Percentiles rank a stretch among this genome's conserved stretches.
Evolutionary conservation across 2,113 vertebrate genomes (phyloP).

Genomic region (Bambusicola thoracicus): DNA sequence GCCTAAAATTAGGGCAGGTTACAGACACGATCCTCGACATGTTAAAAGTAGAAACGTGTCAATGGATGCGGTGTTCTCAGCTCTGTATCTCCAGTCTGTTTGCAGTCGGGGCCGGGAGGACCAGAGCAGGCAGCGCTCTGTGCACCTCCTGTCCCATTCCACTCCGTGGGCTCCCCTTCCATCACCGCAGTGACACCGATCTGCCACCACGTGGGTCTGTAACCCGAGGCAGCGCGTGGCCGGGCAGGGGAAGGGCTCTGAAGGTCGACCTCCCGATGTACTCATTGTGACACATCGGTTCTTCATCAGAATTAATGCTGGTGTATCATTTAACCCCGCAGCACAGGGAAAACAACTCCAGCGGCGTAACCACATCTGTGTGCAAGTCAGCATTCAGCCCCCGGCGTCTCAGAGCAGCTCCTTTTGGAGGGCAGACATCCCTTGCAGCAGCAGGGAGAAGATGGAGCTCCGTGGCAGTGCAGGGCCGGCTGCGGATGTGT

Average conservation of each 20-base stretch:
- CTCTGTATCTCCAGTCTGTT: background rate
- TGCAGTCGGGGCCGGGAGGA: background rate
- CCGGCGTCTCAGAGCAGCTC: background rate
- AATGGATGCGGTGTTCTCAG: fast-evolving
- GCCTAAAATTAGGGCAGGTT: conserved; percentile 58
- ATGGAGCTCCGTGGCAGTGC: fast-evolving
- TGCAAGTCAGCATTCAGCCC: fast-evolving
- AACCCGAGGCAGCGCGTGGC: no score
- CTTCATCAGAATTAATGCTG: background rate
- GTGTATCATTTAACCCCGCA: background rate
- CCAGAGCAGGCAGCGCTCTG: background rate
- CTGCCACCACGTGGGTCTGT: fast-evolving
- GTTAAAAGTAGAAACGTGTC: conserved; percentile 26
- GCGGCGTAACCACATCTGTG: background rate
- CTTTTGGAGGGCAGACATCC: background rate
- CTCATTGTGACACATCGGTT: background rate
- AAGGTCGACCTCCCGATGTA: fast-evolving
- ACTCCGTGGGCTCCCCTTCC: background rate
- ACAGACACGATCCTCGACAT: background rate
- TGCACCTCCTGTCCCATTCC: background rate
- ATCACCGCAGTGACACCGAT: background rate
- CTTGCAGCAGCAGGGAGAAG: fast-evolving
- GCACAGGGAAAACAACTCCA: background rate
- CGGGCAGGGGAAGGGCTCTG: background rate
- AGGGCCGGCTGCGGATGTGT: fast-evolving